Evolutionary conservation across 2,888 invertebrate genomes (phyloP), one percentile per base, ranked within the genome.

Genomic region (Hyles lineata): DNA sequence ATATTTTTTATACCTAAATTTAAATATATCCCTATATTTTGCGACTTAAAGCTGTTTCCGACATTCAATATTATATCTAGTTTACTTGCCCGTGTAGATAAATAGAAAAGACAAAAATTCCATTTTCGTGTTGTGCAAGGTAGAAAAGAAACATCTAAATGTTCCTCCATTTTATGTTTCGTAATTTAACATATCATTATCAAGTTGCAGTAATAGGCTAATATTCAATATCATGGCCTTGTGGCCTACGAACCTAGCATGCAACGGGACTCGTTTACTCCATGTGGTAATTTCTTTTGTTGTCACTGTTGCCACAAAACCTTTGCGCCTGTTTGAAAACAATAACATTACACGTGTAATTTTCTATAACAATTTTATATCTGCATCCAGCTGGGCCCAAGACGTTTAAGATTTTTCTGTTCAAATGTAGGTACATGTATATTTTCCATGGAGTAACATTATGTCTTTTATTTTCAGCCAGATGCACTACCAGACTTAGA

Each of bases 401-500:
- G 55, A 19, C 4, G n/a, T 19, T 5, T 11, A 60, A 60, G 11
- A 75, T 52, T 71, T 63, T 67, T 61, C 59, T 60, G 73, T 25
- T 9, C 21, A 35, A 67, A 61, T 72, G 59, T 17, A 21, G 43
- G 32, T 67, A 32, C 67, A 21, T 29, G 55, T 50, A 55, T 55
- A 69, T 70, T 70, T 69, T 8, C 55, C 43, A 23, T 60, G 25
- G 75, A 19, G 23, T 67, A 60, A 61, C 61, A 50, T 62, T 9
- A 72, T 75, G 17, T 6, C 25, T 50, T 67, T 23, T 50, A 17
- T 76, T 88, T 88, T 58, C 84, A 94, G 94, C 74, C 87, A 32
- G 94, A 94, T 73, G 81, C 89, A 74, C 82, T 93, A 77, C 89
- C 94, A 73, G 92, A 94, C 76, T 87, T 96, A 71, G 96, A 95